phyloP scores from a whole-genome alignment of 2,113 vertebrate species.

The Casuarius casuarius region DNA sequence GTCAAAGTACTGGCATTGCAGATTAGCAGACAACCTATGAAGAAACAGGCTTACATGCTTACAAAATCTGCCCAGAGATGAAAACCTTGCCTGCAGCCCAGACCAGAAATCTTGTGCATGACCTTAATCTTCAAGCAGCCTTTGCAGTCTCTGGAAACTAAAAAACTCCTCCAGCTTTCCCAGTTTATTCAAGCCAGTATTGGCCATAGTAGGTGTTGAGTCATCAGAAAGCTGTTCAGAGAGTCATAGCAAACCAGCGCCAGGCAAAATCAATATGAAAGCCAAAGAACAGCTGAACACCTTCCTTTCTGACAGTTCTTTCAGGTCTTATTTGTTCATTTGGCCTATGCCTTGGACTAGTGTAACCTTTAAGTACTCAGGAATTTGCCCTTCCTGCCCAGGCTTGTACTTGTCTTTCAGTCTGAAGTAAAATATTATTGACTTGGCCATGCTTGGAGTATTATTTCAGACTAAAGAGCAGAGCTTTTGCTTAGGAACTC shows the following conservation, averaged over 20 bases:
- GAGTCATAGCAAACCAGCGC: neutral
- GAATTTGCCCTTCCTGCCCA: no score
- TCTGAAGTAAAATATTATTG: neutral
- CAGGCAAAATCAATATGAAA: neutral
- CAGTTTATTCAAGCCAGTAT: neutral
- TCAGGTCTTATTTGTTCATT: neutral
- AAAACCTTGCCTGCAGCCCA: neutral
- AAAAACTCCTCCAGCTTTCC: rapidly evolving
- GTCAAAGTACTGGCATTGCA: neutral
- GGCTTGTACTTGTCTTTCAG: no score
- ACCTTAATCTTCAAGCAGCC: neutral
- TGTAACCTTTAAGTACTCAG: no score
- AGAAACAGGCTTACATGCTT: neutral
- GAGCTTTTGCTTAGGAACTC: neutral
- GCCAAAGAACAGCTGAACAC: neutral
- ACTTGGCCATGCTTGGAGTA: neutral
- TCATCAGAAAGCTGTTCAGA: neutral
- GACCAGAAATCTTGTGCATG: neutral
- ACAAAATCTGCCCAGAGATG: neutral
- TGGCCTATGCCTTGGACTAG: neutral
- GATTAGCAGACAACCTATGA: neutral
- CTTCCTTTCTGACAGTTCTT: neutral
- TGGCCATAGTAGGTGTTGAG: neutral
- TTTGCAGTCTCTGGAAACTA: neutral
- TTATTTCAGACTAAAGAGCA: neutral